Percentiles rank a stretch among this genome's conserved stretches.
Evolutionary conservation across 2,797 vertebrate genomes (phyloP).

Genomic region (Syncerus caffer): DNA sequence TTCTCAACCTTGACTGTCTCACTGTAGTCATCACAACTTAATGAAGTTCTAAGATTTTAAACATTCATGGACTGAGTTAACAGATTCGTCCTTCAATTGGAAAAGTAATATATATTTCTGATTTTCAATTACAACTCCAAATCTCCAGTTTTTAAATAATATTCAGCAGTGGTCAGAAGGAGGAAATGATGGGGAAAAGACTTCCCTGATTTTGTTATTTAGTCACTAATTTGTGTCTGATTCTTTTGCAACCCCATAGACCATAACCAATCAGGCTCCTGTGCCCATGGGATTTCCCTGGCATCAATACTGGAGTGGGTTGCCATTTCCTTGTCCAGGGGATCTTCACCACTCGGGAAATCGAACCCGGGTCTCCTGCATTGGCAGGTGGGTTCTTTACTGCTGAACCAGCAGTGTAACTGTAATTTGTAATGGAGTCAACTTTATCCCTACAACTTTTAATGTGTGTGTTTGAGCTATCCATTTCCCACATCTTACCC

Average conservation of each 20-base stretch:
- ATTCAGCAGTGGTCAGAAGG: not conserved
- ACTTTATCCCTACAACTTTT: not conserved
- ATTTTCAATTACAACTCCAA: not conserved
- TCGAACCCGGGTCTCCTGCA: accelerated
- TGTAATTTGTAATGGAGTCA: not conserved
- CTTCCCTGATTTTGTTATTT: not conserved
- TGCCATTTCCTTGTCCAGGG: not conserved
- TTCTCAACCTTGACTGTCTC: slow-evolving; percentile 57
- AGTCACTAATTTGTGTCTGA: not conserved
- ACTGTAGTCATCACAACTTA: not conserved
- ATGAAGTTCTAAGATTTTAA: slow-evolving; percentile 54
- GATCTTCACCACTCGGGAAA: not conserved
- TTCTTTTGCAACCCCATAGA: not conserved
- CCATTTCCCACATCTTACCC: not conserved
- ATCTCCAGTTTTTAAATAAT: not conserved
- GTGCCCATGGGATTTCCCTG: not conserved
- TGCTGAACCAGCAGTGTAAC: not conserved
- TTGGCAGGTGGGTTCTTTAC: not conserved
- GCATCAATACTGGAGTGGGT: not conserved
- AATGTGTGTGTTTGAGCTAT: not conserved
- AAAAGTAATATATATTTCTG: not conserved
- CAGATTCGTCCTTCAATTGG: not conserved
- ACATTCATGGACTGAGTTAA: not conserved
- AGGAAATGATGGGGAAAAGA: not conserved
- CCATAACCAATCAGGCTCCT: accelerated